Percentiles rank a stretch among this genome's conserved stretches.
These are phyloP conservation scores for Natator depressus DNA, from an alignment of 2,113 vertebrate species.

Conservation along the genomic window DNA sequence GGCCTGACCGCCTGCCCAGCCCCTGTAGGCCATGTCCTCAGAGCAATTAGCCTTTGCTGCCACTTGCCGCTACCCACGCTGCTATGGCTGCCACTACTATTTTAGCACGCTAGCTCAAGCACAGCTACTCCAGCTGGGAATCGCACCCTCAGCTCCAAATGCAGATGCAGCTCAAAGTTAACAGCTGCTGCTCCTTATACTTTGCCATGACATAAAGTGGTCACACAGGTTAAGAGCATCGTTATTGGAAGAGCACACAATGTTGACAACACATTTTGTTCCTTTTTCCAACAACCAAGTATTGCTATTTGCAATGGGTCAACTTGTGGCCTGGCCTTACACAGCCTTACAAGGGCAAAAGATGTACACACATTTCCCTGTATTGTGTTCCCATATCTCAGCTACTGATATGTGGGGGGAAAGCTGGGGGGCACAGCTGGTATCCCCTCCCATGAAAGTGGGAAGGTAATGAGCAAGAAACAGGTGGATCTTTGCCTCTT, in stretches of 20 bases:
- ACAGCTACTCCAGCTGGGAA: not conserved
- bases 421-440: not conserved
- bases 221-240: not conserved
- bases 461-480: not conserved
- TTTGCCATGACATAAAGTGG: not conserved
- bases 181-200: not conserved
- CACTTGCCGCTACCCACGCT: not conserved
- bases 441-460: constrained; percentile 27
- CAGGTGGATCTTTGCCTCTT: not conserved
- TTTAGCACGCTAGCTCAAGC: not conserved
- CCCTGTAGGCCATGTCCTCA: not conserved
- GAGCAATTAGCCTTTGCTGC: not conserved
- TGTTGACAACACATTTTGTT: not conserved
- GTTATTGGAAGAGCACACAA: not conserved
- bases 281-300: not conserved
- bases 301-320: not conserved
- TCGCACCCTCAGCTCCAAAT: not conserved
- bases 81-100: not conserved
- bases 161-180: not conserved
- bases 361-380: not conserved
- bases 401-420: not conserved
- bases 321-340: not conserved
- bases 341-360: not conserved
- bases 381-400: not conserved
- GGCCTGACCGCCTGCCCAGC: no score